Percentiles rank a stretch among this genome's conserved stretches.
phyloP scores from a whole-genome alignment of 53 echinoderm and acorn worm genomes.

The Stichopus horrens region DNA sequence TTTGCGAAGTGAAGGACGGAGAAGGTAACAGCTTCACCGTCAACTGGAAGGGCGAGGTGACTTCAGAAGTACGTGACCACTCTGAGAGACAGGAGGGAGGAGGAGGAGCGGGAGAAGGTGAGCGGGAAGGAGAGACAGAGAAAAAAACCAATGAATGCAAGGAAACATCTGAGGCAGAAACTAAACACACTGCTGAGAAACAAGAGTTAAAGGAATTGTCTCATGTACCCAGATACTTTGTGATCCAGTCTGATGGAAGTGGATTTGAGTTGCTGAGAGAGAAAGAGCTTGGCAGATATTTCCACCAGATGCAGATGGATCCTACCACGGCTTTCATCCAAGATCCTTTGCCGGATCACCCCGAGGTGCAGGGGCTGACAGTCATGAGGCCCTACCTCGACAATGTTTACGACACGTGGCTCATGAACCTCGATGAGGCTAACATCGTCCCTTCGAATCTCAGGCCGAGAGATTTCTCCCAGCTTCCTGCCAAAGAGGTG shows the following conservation, averaged over 20 bases:
- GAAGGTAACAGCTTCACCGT: constrained; percentile 74
- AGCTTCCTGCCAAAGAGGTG: constrained; percentile 69
- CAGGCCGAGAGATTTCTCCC: constrained; percentile 76
- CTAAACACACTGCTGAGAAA: neutral
- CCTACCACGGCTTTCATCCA: constrained; percentile 79
- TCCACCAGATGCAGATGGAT: constrained; percentile 69
- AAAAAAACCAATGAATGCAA: constrained; percentile 14
- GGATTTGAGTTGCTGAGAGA: constrained; percentile 80
- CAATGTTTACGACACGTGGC: constrained; percentile 65
- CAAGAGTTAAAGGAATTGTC: constrained; percentile 21
- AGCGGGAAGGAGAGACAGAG: constrained; percentile 9
- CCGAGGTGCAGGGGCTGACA: constrained; percentile 84
- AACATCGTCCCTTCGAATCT: constrained; percentile 88
- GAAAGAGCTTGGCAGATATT: constrained; percentile 60
- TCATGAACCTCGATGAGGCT: constrained; percentile 67
- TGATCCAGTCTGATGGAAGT: constrained; percentile 80
- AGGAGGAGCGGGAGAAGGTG: constrained; percentile 34
- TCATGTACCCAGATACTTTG: constrained; percentile 83
- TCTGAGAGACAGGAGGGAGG: constrained; percentile 13
- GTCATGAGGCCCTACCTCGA: constrained; percentile 80
- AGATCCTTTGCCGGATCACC: constrained; percentile 86
- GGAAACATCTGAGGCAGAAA: neutral
- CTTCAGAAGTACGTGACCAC: constrained; percentile 43
- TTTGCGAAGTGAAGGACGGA: constrained; percentile 63
- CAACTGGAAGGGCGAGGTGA: constrained; percentile 71